Percentiles rank a stretch among this genome's conserved stretches.
These are phyloP conservation scores for Epirrhoe alternata DNA, from an alignment of 2,888 invertebrate genomes.

Conservation along the genomic window DNA sequence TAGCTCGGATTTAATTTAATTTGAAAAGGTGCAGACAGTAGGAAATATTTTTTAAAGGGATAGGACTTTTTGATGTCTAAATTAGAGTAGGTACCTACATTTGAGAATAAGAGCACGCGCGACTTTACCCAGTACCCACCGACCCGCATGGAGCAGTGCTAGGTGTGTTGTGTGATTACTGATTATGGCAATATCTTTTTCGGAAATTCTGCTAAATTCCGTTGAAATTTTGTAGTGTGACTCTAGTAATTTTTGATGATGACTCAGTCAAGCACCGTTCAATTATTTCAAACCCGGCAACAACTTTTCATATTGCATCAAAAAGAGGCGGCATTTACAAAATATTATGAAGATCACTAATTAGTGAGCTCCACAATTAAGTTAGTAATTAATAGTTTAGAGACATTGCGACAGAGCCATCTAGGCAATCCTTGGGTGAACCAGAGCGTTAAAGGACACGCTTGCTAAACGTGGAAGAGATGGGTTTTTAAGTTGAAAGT, in stretches of 20 bases:
- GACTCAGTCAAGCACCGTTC: not conserved
- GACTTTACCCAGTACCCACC: too few relatives aligned
- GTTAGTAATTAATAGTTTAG: conserved; percentile 40
- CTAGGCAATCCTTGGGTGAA: conserved; percentile 70
- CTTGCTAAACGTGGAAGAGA: conserved; percentile 49
- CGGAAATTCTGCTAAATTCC: not conserved
- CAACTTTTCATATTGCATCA: conserved; percentile 27
- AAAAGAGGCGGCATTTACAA: conserved; percentile 20
- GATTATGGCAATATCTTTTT: too few relatives aligned
- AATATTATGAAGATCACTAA: conserved; percentile 30
- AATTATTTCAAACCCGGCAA: conserved; percentile 5
- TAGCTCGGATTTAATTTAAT: too few relatives aligned
- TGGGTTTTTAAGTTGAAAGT: conserved; percentile 39
- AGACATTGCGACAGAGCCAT: conserved; percentile 55
- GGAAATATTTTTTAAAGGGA: too few relatives aligned
- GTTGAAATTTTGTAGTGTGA: too few relatives aligned
- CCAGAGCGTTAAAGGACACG: conserved; percentile 74
- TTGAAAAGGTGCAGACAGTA: too few relatives aligned
- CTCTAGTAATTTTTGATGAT: not conserved
- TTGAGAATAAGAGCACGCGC: too few relatives aligned
- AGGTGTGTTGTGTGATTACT: too few relatives aligned
- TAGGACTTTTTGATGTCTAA: too few relatives aligned
- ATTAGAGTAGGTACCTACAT: too few relatives aligned
- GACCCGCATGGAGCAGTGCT: too few relatives aligned
- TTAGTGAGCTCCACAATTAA: conserved; percentile 30